Percentiles rank a stretch among this genome's conserved stretches.
These are phyloP conservation scores for Dynastes grantii DNA, from an alignment of 2,888 invertebrate genomes.

Conservation along the genomic window DNA sequence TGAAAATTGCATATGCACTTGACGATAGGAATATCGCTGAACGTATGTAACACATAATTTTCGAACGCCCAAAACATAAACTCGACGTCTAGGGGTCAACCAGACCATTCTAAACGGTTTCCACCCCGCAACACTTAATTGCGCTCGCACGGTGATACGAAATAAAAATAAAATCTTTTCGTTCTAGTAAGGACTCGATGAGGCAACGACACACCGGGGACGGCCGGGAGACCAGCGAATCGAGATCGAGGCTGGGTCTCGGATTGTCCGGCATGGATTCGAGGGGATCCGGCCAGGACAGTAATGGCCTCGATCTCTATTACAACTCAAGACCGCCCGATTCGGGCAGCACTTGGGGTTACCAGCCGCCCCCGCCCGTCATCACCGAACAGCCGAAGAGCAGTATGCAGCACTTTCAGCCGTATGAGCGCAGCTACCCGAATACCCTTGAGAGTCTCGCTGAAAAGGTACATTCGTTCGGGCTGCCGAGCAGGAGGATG, in stretches of 20 bases:
- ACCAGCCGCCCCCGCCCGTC: conserved; percentile 90
- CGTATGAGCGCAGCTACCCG: conserved; percentile 89
- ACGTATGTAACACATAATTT: too few species aligned
- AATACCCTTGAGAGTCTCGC: conserved; percentile 93
- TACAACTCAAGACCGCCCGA: conserved; percentile 85
- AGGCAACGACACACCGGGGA: conserved; percentile 79
- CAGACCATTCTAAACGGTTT: too few species aligned
- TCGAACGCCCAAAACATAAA: too few species aligned
- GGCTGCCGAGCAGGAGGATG: conserved; percentile 75
- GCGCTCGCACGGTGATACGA: too few species aligned
- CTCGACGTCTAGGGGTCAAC: too few species aligned
- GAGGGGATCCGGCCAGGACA: conserved; percentile 73
- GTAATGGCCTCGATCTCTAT: conserved; percentile 83
- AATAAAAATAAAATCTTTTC: neutral
- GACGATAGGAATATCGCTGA: too few species aligned
- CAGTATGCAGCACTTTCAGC: conserved; percentile 85
- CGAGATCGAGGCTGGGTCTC: conserved; percentile 83
- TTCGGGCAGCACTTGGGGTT: conserved; percentile 75
- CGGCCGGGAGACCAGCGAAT: conserved; percentile 84
- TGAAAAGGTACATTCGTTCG: conserved; percentile 92
- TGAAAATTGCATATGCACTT: too few species aligned
- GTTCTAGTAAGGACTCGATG: conserved; percentile 66
- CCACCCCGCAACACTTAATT: too few species aligned
- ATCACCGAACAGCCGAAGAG: conserved; percentile 94
- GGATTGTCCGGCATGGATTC: conserved; percentile 79